These are phyloP conservation scores for Anolis sagrei DNA, from an alignment of 2,113 vertebrate genomes.

Conservation along the genomic window DNA sequence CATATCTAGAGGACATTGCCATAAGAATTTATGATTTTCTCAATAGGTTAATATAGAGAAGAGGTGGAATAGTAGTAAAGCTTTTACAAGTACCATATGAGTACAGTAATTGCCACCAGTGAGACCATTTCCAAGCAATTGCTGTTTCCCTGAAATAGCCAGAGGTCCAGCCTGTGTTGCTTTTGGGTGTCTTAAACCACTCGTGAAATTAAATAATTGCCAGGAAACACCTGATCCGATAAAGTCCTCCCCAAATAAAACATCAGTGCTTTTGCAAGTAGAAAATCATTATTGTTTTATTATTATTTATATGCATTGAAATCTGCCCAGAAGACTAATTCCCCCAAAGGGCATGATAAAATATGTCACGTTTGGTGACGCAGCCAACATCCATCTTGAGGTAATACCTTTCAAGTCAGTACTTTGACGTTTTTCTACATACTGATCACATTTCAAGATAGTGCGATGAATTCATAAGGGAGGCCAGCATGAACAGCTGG, in stretches of 20 bases:
- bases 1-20: too few relatives aligned
- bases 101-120: conserved; percentile 7
- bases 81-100: conserved; percentile 2
- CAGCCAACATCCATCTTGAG: background rate
- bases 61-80: background rate
- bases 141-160: conserved; percentile 7
- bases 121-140: conserved; percentile 24
- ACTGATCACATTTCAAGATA: background rate
- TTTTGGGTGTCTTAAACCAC: conserved; percentile 23
- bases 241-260: conserved; percentile 4
- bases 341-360: background rate
- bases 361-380: background rate
- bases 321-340: background rate
- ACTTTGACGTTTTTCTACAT: background rate
- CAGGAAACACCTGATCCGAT: conserved; percentile 24
- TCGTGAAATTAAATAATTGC: conserved; percentile 31
- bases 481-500: background rate
- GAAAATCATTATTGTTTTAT: conserved; percentile 10
- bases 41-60: background rate
- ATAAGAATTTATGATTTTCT: background rate
- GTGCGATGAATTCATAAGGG: background rate
- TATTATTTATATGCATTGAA: conserved; percentile 22
- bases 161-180: background rate
- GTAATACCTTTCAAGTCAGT: background rate
- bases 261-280: background rate